Percentiles rank a stretch among this genome's conserved stretches.
phyloP scores from a whole-genome alignment of 2,888 invertebrate genomes.

The Phaonia tiefii region DNA sequence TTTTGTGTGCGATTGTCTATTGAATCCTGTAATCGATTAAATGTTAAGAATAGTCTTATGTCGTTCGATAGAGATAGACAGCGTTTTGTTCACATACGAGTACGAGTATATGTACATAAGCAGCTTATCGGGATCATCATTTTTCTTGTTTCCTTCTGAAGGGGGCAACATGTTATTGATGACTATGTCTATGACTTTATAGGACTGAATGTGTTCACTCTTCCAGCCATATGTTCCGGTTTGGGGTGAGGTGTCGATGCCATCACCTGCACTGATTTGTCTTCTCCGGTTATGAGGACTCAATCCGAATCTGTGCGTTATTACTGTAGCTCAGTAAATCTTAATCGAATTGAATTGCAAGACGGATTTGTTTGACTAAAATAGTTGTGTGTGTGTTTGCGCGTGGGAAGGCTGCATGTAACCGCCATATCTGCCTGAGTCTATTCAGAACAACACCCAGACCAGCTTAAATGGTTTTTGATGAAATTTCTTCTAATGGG shows the following conservation, averaged over 20 bases:
- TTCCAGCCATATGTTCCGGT: slow-evolving; percentile 40
- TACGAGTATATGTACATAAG: no score
- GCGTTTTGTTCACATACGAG: slow-evolving; percentile 61
- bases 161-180: slow-evolving; percentile 61
- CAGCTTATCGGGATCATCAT: slow-evolving; percentile 66
- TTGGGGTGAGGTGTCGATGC: slow-evolving; percentile 28
- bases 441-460: background rate
- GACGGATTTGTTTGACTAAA: slow-evolving; percentile 45
- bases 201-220: slow-evolving; percentile 7
- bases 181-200: slow-evolving; percentile 47
- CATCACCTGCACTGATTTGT: slow-evolving; percentile 66
- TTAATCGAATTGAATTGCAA: slow-evolving; percentile 60
- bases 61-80: slow-evolving; percentile 32
- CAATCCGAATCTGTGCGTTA: slow-evolving; percentile 23
- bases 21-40: slow-evolving; percentile 63
- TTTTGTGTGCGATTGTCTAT: slow-evolving; percentile 58
- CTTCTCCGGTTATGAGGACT: slow-evolving; percentile 52
- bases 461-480: slow-evolving; percentile 26
- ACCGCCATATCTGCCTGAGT: slow-evolving; percentile 12
- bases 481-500: slow-evolving; percentile 43
- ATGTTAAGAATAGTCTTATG: slow-evolving; percentile 51
- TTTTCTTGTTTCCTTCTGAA: slow-evolving; percentile 52
- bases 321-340: slow-evolving; percentile 28
- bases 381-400: background rate
- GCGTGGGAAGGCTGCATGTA: background rate